Evolutionary conservation across 2,888 invertebrate genomes (phyloP), one percentile per base, ranked within the genome.

Genomic region (Gastrophysa polygoni): DNA sequence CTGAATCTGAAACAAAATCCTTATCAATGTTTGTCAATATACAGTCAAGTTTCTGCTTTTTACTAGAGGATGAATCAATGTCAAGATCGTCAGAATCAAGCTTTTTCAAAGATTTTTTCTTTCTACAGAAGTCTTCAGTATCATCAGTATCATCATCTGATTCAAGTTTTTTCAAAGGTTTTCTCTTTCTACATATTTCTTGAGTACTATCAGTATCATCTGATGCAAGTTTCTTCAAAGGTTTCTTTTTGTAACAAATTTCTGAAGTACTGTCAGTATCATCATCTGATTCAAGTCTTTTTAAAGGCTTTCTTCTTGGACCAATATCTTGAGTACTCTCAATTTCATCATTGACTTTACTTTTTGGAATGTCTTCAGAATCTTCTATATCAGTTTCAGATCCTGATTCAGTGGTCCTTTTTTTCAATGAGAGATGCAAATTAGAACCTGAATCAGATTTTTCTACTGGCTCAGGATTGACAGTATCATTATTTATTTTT

Each of bases 81-180:
- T 32, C 32, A 32, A 10, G 10, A 32, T 32, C 54, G 10, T 54
- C 54, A 20, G 59, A 60, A 20, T 60, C 54, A 16, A 60, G 21
- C 24, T 58, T 70, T 54, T 58, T 67, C 55, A 14, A 47, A 32
- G 59, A 34, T 44, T 57, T 57, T 44, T 57, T 61, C 38, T 24
- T 51, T 21, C 34, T 51, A 17, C 61, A 51, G n/a, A 62, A 55
- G 10, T 62, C 55, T 21, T 5, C 2, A 8, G 8, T 2, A 32
- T 7, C 63, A 59, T 63, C 49, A 54, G 43, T 14, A 8, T 61
- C 61, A 18, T 47, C 28, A 44, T 58, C 50, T 20, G 34, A 29
- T 16, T 38, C 11, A 50, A 58, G 17, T 17, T 17, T 49, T 44
- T 24, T 58, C 17, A 34, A 4, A 50, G 50, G 18, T 51, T 49